phyloP scores from a whole-genome alignment of 2,113 vertebrate genomes.

The Hemicordylus capensis region DNA sequence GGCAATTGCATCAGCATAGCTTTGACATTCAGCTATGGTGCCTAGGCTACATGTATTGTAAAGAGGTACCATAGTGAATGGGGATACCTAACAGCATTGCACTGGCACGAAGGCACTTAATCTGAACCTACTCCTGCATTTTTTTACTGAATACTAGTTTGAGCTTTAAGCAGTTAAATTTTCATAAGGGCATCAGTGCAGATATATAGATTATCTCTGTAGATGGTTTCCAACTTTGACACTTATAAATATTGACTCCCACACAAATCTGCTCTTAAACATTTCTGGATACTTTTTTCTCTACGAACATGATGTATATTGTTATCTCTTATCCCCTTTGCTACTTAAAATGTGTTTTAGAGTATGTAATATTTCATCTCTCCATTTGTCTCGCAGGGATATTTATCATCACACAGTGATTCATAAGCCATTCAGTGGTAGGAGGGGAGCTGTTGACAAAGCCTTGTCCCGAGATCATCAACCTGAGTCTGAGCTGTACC shows the following conservation, averaged over 20 bases:
- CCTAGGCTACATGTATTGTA: neutral
- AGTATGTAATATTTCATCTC: constrained; percentile 46
- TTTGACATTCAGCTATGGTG: neutral
- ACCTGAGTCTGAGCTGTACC: neutral
- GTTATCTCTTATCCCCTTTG: neutral
- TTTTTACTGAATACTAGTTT: neutral
- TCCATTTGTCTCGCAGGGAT: constrained; percentile 27
- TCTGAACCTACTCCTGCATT: neutral
- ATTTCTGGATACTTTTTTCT: neutral
- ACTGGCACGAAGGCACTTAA: neutral
- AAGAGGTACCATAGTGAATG: neutral
- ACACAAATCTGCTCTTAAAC: neutral
- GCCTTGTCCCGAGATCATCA: neutral
- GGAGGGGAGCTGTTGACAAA: constrained; percentile 52
- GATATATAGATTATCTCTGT: neutral
- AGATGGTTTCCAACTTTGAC: neutral
- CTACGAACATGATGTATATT: neutral
- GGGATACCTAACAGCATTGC: neutral
- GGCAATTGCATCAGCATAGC: neutral
- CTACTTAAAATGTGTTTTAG: constrained; percentile 37
- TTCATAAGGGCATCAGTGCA: neutral
- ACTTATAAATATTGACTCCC: neutral
- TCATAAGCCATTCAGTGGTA: constrained; percentile 48
- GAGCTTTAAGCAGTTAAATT: neutral
- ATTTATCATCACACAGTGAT: constrained; percentile 61